Percentiles rank a stretch among this genome's conserved stretches.
phyloP scores from a whole-genome alignment of 2,113 vertebrate genomes.

The Prionailurus bengalensis region DNA sequence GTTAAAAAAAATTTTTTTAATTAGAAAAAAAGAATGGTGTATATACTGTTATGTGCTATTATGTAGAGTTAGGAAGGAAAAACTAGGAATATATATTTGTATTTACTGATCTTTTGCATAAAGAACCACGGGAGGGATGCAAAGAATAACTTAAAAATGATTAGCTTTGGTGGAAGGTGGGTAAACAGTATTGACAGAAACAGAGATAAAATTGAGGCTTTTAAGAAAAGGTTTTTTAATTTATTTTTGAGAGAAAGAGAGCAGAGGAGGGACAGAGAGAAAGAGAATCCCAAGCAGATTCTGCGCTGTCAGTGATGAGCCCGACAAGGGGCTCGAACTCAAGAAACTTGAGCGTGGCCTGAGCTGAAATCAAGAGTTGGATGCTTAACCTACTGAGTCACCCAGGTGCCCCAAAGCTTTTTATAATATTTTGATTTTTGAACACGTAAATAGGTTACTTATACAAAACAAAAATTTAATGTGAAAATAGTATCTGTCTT shows the following conservation, averaged over 20 bases:
- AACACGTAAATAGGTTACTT: background rate
- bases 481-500: background rate
- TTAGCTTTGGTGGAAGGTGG: background rate
- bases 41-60: background rate
- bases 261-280: too few relatives aligned
- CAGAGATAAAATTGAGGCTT: background rate
- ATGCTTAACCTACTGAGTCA: too few relatives aligned
- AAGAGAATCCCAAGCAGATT: too few relatives aligned
- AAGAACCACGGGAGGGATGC: background rate
- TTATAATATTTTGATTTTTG: slow-evolving; percentile 5
- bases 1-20: too few relatives aligned
- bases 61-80: background rate
- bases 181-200: background rate
- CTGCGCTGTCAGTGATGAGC: too few relatives aligned
- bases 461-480: background rate
- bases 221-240: too few relatives aligned
- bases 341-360: too few relatives aligned
- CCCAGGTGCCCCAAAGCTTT: background rate
- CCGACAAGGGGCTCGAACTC: too few relatives aligned
- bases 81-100: background rate
- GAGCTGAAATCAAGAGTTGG: too few relatives aligned
- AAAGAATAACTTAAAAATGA: background rate
- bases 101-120: background rate
- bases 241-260: too few relatives aligned
- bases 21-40: too few relatives aligned